A percentile compares a stretch with the other conserved stretches of the same genome.
Conservation (phyloP, 2,888 invertebrate genomes). For the Caenorhabditis virilis region DNA sequence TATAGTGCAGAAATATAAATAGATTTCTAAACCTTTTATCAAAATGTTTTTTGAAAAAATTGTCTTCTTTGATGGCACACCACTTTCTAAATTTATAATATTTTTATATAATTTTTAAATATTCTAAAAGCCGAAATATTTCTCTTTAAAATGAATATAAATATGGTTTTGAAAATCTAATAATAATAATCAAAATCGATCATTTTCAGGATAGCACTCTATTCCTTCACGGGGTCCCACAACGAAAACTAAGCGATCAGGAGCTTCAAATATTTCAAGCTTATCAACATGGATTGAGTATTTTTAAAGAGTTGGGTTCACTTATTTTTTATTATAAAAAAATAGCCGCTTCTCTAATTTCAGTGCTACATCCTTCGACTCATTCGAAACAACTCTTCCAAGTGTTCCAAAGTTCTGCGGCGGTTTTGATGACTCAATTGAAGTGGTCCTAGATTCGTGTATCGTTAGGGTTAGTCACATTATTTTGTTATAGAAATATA, state of each 20-base stretch:
- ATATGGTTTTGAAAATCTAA: no score
- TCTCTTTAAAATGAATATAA: no score
- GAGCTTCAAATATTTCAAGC: conserved; percentile 36
- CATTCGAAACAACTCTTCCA: conserved; percentile 37
- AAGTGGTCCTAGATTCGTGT: conserved; percentile 45
- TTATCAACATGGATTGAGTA: conserved; percentile 38
- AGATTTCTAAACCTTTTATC: no score
- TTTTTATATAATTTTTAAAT: no score
- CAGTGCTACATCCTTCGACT: conserved; percentile 28
- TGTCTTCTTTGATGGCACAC: no score
- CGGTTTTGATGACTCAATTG: conserved; percentile 47
- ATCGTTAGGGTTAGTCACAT: conserved; percentile 46
- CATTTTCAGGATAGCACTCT: conserved; percentile 42
- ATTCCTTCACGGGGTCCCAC: conserved; percentile 46
- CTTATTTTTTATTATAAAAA: neutral
- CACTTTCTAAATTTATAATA: no score
- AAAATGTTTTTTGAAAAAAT: no score
- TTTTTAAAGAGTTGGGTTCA: conserved; percentile 39
- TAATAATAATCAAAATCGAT: no score
- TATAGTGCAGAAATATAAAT: no score
- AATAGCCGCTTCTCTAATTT: neutral
- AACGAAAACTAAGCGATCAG: conserved; percentile 29
- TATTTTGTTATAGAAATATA: neutral
- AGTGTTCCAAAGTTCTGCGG: conserved; percentile 46
- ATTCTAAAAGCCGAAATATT: no score